phyloP scores from a whole-genome alignment of 2,113 vertebrate species.

The Acrocephalus arundinaceus region DNA sequence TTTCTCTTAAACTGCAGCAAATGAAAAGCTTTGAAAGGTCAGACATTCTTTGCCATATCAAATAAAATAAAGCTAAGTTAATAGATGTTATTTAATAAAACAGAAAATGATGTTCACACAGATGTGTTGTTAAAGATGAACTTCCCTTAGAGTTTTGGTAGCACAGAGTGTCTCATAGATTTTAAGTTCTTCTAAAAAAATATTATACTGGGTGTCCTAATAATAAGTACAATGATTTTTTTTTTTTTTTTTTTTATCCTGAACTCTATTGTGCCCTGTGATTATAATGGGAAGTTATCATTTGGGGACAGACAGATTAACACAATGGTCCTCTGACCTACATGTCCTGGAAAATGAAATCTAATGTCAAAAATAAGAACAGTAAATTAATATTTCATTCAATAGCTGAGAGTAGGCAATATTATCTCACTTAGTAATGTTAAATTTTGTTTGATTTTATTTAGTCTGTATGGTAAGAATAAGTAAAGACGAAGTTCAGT shows the following conservation, averaged over 20 bases:
- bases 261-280: background rate
- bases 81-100: constrained; percentile 60
- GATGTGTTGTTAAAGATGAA: constrained; percentile 2
- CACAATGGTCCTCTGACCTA: background rate
- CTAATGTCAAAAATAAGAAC: background rate
- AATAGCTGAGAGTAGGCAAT: background rate
- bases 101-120: constrained; percentile 42
- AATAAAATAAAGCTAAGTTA: constrained; percentile 60
- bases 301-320: background rate
- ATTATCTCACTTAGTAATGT: background rate
- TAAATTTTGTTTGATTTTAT: background rate
- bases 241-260: background rate
- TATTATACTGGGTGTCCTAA: background rate
- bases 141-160: background rate
- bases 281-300: background rate
- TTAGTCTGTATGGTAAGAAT: background rate
- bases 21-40: constrained; percentile 70
- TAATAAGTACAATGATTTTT: background rate
- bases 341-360: background rate
- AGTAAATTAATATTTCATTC: background rate
- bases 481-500: background rate
- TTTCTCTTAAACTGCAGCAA: constrained; percentile 61
- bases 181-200: background rate
- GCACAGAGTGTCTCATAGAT: background rate
- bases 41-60: constrained; percentile 48